These are phyloP conservation scores for Tanytarsus gracilentus DNA, from an alignment of 2,888 invertebrate species.

Conservation along the genomic window DNA sequence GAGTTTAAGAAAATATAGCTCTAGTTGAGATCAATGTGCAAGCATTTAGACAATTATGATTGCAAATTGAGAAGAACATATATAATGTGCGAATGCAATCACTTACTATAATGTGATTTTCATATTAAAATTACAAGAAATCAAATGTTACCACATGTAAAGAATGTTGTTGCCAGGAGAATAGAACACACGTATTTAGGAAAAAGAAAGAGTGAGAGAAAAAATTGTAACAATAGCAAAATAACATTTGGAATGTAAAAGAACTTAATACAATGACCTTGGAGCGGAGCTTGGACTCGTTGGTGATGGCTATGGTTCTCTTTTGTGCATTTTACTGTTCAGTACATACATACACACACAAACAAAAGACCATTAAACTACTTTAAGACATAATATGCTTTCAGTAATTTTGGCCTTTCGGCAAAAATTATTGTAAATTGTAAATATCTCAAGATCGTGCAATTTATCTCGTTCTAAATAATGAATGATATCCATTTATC, in stretches of 20 bases:
- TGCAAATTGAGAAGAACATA: no score
- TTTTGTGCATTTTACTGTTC: neutral
- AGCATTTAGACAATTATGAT: no score
- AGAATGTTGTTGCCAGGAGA: neutral
- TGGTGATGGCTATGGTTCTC: neutral
- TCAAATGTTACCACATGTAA: no score
- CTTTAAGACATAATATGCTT: neutral
- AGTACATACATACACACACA: neutral
- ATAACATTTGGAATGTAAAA: conserved; percentile 25
- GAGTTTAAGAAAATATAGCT: no score
- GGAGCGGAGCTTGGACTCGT: conserved; percentile 1
- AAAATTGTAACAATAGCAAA: conserved; percentile 16
- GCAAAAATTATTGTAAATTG: neutral
- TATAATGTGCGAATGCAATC: no score
- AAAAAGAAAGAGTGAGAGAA: conserved; percentile 9
- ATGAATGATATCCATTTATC: neutral
- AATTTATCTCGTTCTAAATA: no score
- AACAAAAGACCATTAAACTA: neutral
- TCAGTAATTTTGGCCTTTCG: neutral
- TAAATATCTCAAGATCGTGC: neutral
- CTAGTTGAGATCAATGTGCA: no score
- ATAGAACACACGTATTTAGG: neutral
- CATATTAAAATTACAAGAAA: no score
- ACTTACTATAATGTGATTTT: no score
- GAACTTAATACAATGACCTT: conserved; percentile 27